A percentile compares a stretch with the other conserved stretches of the same genome.
phyloP scores from a whole-genome alignment of 2,888 invertebrate species.

The Acholoe squamosa region DNA sequence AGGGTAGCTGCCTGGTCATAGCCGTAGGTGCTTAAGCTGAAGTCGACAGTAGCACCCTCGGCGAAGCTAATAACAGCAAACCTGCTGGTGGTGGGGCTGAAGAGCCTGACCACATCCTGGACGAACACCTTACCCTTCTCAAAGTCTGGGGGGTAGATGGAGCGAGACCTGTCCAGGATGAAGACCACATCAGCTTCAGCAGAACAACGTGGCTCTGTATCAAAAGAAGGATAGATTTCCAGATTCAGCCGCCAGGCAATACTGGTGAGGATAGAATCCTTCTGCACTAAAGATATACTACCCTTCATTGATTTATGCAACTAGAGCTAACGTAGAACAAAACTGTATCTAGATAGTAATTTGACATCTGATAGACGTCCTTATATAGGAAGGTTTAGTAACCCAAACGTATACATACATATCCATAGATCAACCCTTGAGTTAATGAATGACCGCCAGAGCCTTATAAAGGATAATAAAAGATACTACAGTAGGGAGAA shows the following conservation, averaged over 20 bases:
- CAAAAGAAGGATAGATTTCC: neutral
- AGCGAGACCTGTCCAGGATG: constrained; percentile 29
- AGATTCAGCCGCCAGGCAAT: neutral
- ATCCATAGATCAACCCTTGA: no score
- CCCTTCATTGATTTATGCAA: neutral
- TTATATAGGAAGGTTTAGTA: no score
- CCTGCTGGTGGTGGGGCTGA: neutral
- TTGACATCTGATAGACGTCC: no score
- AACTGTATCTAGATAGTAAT: neutral
- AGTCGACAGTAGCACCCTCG: constrained; percentile 1
- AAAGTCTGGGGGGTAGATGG: constrained; percentile 51
- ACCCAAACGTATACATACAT: no score
- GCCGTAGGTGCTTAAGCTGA: neutral
- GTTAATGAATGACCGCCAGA: no score
- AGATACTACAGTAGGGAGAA: no score
- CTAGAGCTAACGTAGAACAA: neutral
- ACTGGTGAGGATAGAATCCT: neutral
- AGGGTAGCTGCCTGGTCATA: neutral
- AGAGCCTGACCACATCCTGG: constrained; percentile 3
- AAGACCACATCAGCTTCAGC: constrained; percentile 33
- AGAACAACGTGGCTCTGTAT: neutral
- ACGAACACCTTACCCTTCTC: constrained; percentile 44
- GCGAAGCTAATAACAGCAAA: constrained; percentile 26
- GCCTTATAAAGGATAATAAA: no score
- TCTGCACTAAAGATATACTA: neutral